These are phyloP conservation scores for Rhingia rostrata DNA, from an alignment of 2,888 invertebrate genomes.

Conservation along the genomic window DNA sequence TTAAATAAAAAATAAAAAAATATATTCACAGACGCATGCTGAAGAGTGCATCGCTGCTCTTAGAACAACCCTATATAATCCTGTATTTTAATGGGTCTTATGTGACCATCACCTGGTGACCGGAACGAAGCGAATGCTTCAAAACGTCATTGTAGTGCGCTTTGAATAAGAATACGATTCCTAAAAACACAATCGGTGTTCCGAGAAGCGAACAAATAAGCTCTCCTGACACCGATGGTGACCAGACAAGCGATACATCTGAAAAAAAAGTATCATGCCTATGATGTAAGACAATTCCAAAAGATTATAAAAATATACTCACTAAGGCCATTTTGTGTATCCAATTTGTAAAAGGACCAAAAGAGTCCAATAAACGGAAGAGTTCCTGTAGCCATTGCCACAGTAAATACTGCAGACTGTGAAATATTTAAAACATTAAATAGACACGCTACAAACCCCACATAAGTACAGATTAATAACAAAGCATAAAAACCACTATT, in stretches of 20 bases:
- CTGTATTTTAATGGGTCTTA: conserved; percentile 58
- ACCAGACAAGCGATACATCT: conserved; percentile 84
- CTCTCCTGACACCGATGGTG: conserved; percentile 86
- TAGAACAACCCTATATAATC: conserved; percentile 48
- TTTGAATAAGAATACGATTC: conserved; percentile 84
- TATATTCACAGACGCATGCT: conserved; percentile 52
- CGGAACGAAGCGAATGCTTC: conserved; percentile 46
- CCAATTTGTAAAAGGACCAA: conserved; percentile 85
- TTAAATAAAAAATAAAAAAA: conserved; percentile 11
- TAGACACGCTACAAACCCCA: conserved; percentile 83
- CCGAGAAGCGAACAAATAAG: conserved; percentile 85
- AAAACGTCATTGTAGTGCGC: conserved; percentile 84
- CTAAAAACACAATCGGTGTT: conserved; percentile 85
- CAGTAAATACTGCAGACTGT: conserved; percentile 85
- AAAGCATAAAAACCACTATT: conserved; percentile 82
- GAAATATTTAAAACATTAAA: conserved; percentile 84
- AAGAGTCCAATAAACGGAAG: conserved; percentile 85
- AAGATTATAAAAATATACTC: conserved; percentile 46
- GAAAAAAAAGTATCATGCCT: neutral
- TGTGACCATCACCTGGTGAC: conserved; percentile 58
- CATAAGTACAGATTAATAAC: conserved; percentile 84
- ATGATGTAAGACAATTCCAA: neutral
- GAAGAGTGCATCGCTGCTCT: conserved; percentile 21
- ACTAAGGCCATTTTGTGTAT: conserved; percentile 82
- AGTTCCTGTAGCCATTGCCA: conserved; percentile 84